phyloP scores from a whole-genome alignment of 2,888 invertebrate species.

The Callosobruchus maculatus region DNA sequence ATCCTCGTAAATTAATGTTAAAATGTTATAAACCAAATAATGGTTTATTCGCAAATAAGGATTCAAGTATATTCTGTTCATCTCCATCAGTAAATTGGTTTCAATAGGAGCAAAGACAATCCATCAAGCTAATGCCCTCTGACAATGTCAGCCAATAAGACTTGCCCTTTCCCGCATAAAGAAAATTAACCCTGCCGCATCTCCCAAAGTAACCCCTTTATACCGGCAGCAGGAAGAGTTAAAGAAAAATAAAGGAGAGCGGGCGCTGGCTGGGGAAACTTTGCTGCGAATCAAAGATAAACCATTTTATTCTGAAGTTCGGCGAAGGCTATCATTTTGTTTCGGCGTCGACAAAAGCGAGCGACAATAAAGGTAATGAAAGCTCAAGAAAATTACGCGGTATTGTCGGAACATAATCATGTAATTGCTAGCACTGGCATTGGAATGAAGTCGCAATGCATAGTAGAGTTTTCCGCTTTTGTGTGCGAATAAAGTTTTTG shows the following conservation, averaged over 20 bases:
- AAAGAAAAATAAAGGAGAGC: neutral
- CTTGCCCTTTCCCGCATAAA: neutral
- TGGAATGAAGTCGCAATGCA: neutral
- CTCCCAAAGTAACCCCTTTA: neutral
- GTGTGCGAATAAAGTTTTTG: too few species aligned
- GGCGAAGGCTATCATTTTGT: neutral
- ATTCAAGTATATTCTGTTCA: neutral
- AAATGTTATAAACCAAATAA: too few species aligned
- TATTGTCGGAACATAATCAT: neutral
- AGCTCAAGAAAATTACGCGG: neutral
- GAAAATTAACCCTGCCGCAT: neutral
- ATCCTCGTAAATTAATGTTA: too few species aligned
- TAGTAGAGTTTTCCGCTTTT: too few species aligned
- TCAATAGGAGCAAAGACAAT: neutral
- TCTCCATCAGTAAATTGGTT: neutral
- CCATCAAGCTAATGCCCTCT: neutral
- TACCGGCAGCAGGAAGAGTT: neutral
- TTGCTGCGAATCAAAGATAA: neutral
- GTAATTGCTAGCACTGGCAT: neutral
- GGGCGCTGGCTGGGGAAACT: neutral
- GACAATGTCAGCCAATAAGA: neutral
- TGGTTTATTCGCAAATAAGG: too few species aligned
- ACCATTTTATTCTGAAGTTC: neutral
- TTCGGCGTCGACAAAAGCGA: neutral
- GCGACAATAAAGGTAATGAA: neutral